phyloP scores from a whole-genome alignment of 1,140 invertebrate species.

The Delia radicum region DNA sequence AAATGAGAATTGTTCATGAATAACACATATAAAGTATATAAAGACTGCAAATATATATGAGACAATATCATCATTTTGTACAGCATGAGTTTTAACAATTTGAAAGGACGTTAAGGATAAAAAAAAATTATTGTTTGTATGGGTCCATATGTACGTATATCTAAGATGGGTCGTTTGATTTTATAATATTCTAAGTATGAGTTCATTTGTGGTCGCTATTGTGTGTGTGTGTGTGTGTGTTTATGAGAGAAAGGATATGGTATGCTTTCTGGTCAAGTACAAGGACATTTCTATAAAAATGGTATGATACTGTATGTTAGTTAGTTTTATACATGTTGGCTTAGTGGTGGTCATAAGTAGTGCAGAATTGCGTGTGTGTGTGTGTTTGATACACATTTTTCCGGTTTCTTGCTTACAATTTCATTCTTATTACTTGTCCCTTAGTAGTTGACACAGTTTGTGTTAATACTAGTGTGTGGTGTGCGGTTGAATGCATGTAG shows the following conservation, averaged over 20 bases:
- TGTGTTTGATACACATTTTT: not conserved
- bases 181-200: not conserved
- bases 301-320: not conserved
- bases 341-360: slow-evolving; percentile 18
- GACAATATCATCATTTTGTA: not conserved
- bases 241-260: not conserved
- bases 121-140: too few species aligned
- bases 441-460: not conserved
- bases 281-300: slow-evolving; percentile 7
- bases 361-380: not conserved
- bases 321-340: slow-evolving; percentile 6
- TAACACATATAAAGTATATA: not conserved
- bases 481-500: not conserved
- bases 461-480: too few species aligned
- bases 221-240: not conserved
- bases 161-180: not conserved
- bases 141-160: not conserved
- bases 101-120: not conserved
- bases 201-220: too few species aligned
- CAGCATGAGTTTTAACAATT: not conserved
- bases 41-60: not conserved
- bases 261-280: slow-evolving; percentile 22
- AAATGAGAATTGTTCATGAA: not conserved
- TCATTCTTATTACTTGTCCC: not conserved
- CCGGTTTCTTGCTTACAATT: not conserved